Evolutionary conservation across 2,888 invertebrate species (phyloP).

Genomic region (Allophyes oxyacanthae): DNA sequence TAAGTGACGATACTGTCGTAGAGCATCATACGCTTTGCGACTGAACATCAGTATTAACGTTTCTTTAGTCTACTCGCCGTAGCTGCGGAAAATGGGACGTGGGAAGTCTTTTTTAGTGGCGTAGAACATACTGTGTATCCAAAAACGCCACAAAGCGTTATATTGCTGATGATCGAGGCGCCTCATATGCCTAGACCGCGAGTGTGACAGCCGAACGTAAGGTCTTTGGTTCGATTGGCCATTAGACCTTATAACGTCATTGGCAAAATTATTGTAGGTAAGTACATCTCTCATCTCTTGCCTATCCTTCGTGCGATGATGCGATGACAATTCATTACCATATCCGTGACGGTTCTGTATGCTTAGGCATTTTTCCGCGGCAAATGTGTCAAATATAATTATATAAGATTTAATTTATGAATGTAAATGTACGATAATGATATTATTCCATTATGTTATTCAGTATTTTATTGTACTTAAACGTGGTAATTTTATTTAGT

Average conservation of each 20-base stretch:
- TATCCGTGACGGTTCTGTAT: too few species aligned
- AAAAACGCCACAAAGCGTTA: not conserved
- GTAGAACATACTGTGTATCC: too few species aligned
- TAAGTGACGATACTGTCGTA: conserved; percentile 79
- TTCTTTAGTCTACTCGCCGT: not conserved
- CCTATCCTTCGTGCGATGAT: too few species aligned
- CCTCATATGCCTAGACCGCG: not conserved
- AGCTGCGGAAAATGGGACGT: not conserved
- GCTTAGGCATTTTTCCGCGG: not conserved
- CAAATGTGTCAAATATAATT: conserved; percentile 4
- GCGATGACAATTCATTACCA: too few species aligned
- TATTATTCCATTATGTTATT: conserved; percentile 5
- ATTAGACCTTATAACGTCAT: too few species aligned
- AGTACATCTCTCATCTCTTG: too few species aligned
- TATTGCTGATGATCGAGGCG: not conserved
- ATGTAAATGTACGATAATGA: conserved; percentile 6
- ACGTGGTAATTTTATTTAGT: too few species aligned
- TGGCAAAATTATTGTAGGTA: too few species aligned
- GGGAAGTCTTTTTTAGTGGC: not conserved
- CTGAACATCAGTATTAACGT: conserved; percentile 40
- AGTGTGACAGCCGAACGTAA: too few species aligned
- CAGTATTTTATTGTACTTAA: conserved; percentile 33
- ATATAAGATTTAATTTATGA: conserved; percentile 37
- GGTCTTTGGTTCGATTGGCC: not conserved
- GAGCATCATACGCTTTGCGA: conserved; percentile 83